phyloP scores from a whole-genome alignment of 2,888 invertebrate species.

The Caenorhabditis japonica region DNA sequence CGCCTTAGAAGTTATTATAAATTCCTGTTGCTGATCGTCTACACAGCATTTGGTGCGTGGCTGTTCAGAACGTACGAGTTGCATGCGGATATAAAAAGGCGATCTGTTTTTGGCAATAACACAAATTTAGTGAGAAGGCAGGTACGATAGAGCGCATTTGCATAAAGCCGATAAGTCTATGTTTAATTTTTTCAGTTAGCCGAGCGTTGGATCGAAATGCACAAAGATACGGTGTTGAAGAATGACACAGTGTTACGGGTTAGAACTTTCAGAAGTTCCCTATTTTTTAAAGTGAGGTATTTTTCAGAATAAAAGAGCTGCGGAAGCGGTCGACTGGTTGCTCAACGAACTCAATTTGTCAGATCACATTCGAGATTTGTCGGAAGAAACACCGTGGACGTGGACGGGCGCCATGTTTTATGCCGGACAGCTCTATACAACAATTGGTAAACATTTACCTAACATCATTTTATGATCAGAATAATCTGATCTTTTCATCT shows the following conservation, averaged over 20 bases:
- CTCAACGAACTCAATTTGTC: slow-evolving; percentile 74
- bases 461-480: not conserved
- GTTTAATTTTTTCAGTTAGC: slow-evolving; percentile 11
- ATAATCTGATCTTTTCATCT: too few relatives aligned
- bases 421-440: slow-evolving; percentile 76
- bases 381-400: slow-evolving; percentile 70
- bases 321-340: slow-evolving; percentile 74
- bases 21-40: slow-evolving; percentile 61
- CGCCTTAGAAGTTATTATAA: slow-evolving; percentile 54
- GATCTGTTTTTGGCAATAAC: slow-evolving; percentile 26
- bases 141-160: slow-evolving; percentile 35
- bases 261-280: not conserved
- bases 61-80: slow-evolving; percentile 68
- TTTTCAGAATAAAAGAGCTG: slow-evolving; percentile 65
- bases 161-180: not conserved
- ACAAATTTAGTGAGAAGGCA: slow-evolving; percentile 52
- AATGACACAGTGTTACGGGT: slow-evolving; percentile 34
- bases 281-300: slow-evolving; percentile 8
- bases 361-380: slow-evolving; percentile 67
- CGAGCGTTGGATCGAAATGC: slow-evolving; percentile 46
- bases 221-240: slow-evolving; percentile 36
- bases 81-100: slow-evolving; percentile 43
- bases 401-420: slow-evolving; percentile 75
- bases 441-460: slow-evolving; percentile 66
- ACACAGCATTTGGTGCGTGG: slow-evolving; percentile 71